phyloP scores from a whole-genome alignment of 1,140 invertebrate genomes.

The Hycleus cichorii region DNA sequence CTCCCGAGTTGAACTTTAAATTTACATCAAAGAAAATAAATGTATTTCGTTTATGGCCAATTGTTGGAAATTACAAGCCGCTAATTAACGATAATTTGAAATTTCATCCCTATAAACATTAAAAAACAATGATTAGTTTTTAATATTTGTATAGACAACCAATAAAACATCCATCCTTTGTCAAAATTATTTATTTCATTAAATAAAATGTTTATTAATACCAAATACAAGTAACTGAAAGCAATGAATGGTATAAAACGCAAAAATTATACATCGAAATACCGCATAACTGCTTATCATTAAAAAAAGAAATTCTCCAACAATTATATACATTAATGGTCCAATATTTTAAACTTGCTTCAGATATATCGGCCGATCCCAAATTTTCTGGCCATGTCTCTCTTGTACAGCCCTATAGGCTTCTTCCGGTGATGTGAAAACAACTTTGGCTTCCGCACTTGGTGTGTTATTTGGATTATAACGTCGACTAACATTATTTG shows the following conservation, averaged over 20 bases:
- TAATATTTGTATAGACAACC: not conserved
- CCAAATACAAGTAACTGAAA: not conserved
- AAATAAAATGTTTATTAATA: not conserved
- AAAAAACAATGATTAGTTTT: not conserved
- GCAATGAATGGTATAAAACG: not conserved
- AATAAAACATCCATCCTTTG: not conserved
- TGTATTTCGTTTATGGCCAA: no score
- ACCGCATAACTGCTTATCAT: not conserved
- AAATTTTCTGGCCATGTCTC: conserved; percentile 48
- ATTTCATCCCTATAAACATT: not conserved
- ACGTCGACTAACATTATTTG: conserved; percentile 68
- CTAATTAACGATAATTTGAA: not conserved
- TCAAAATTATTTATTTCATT: not conserved
- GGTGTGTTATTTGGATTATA: conserved; percentile 79
- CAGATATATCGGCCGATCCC: conserved; percentile 50
- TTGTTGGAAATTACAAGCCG: no score
- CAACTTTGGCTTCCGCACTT: conserved; percentile 82
- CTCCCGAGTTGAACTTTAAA: no score
- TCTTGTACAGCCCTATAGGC: conserved; percentile 64
- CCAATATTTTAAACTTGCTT: conserved; percentile 28
- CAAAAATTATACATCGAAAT: no score
- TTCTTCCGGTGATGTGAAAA: conserved; percentile 67
- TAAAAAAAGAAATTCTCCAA: not conserved
- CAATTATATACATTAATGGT: not conserved
- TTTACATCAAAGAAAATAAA: no score